phyloP scores from a whole-genome alignment of 1,140 invertebrate genomes.

The Drosophila setifemur region DNA sequence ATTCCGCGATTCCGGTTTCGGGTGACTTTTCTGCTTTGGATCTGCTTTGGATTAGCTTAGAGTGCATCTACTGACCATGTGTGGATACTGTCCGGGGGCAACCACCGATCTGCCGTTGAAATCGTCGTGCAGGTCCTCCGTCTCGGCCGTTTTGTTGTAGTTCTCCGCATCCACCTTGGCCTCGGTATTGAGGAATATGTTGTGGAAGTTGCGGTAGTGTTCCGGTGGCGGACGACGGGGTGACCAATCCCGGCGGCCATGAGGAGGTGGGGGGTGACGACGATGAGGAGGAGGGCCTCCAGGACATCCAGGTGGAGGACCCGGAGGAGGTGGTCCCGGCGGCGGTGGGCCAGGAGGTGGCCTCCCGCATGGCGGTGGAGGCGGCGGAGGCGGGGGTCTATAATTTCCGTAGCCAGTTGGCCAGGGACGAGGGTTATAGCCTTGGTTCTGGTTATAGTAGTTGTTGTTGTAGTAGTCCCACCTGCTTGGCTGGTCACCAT shows the following conservation, averaged over 20 bases:
- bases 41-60: background rate
- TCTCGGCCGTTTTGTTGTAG: constrained; percentile 41
- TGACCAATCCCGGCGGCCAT: background rate
- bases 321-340: constrained; percentile 19
- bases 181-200: constrained; percentile 42
- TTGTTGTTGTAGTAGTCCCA: background rate
- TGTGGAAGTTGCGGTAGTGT: constrained; percentile 36
- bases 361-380: constrained; percentile 25
- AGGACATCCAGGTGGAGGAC: constrained; percentile 25
- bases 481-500: background rate
- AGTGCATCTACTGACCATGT: constrained; percentile 52
- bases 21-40: constrained; percentile 14
- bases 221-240: constrained; percentile 24
- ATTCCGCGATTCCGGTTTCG: constrained; percentile 41
- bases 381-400: constrained; percentile 33
- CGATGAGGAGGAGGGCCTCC: constrained; percentile 5
- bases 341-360: constrained; percentile 21
- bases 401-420: constrained; percentile 32
- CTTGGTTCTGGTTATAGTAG: constrained; percentile 15
- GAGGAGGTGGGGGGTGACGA: background rate
- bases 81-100: constrained; percentile 62
- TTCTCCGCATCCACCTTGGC: constrained; percentile 19
- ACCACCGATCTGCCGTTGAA: constrained; percentile 64
- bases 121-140: constrained; percentile 51
- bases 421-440: constrained; percentile 32